A percentile compares a stretch with the other conserved stretches of the same genome.
phyloP scores from a whole-genome alignment of 2,113 vertebrate species.

The Elanus axillaris region DNA sequence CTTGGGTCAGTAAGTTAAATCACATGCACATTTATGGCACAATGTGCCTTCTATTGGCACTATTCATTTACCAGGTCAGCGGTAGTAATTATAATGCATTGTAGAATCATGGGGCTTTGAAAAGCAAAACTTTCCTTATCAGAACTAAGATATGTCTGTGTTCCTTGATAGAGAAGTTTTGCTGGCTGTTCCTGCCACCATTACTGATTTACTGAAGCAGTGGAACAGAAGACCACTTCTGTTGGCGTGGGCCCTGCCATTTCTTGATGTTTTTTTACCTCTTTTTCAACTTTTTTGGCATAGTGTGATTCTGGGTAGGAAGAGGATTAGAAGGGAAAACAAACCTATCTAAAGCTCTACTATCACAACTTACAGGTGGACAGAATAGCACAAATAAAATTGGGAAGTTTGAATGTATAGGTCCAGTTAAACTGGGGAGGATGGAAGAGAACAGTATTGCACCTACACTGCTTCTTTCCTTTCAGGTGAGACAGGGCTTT shows the following conservation, averaged over 20 bases:
- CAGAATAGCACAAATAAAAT: neutral
- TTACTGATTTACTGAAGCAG: neutral
- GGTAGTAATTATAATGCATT: neutral
- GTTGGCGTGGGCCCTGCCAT: neutral
- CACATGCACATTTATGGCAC: neutral
- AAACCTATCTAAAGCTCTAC: neutral
- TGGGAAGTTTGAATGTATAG: neutral
- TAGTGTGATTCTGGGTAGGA: neutral
- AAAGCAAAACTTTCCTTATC: neutral
- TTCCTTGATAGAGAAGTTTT: neutral
- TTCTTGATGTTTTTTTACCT: neutral
- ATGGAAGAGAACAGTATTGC: neutral
- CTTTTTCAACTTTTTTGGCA: neutral
- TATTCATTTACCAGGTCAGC: neutral
- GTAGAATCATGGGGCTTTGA: neutral
- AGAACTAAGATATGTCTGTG: rapidly evolving
- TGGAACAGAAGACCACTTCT: neutral
- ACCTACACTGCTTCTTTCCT: neutral
- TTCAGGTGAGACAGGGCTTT: neutral
- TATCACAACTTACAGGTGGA: neutral
- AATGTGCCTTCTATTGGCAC: neutral
- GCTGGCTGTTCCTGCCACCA: neutral
- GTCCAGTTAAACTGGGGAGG: neutral
- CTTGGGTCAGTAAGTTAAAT: neutral
- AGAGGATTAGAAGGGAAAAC: neutral